phyloP scores from a whole-genome alignment of 2,113 vertebrate genomes.

The Rhinogobius similis region DNA sequence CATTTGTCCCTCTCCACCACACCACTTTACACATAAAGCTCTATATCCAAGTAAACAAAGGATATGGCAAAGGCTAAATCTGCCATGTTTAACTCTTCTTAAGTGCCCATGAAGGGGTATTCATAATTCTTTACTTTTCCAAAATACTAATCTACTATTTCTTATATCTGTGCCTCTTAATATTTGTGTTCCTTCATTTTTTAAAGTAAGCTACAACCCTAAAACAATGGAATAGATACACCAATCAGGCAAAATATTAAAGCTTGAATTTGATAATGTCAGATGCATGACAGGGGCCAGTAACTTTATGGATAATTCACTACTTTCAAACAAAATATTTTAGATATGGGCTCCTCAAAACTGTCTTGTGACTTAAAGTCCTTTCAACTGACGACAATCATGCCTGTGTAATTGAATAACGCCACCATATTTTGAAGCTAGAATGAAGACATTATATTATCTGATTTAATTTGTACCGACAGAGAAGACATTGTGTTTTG shows the following conservation, averaged over 20 bases:
- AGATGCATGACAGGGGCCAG: no score
- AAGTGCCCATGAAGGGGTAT: conserved; percentile 16
- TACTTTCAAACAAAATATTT: no score
- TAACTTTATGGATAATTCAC: no score
- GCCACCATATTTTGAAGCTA: neutral
- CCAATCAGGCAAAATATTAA: neutral
- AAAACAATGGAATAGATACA: neutral
- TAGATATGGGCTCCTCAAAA: no score
- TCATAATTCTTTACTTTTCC: conserved; percentile 18
- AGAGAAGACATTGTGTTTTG: neutral
- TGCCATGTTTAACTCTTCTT: conserved; percentile 3
- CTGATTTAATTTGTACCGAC: neutral
- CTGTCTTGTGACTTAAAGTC: no score
- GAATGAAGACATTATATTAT: neutral
- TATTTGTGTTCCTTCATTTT: neutral
- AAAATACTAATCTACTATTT: conserved; percentile 13
- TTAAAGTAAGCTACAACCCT: neutral
- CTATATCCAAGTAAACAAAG: conserved; percentile 33
- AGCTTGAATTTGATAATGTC: neutral
- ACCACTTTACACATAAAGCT: conserved; percentile 29
- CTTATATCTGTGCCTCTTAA: neutral
- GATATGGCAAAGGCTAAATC: conserved; percentile 21
- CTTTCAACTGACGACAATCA: neutral
- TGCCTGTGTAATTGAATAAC: neutral
- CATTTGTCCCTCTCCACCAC: neutral